Evolutionary conservation across 2,888 invertebrate genomes (phyloP).

Genomic region (Oscheius onirici): DNA sequence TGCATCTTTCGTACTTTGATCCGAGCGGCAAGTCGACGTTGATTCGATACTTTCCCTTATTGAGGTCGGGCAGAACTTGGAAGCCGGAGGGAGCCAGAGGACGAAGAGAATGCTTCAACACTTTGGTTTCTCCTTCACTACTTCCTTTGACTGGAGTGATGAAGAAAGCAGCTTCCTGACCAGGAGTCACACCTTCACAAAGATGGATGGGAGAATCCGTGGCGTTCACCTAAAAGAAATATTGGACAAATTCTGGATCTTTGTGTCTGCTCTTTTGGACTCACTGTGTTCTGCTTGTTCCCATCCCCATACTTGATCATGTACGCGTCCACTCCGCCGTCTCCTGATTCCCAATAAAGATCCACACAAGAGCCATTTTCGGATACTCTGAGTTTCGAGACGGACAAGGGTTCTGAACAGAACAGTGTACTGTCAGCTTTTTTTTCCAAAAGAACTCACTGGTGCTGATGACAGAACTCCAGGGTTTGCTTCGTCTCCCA

Average conservation of each 20-base stretch:
- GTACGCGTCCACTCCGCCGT: constrained; percentile 27
- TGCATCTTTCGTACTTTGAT: constrained; percentile 56
- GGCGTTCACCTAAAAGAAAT: constrained; percentile 40
- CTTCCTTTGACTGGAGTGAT: constrained; percentile 63
- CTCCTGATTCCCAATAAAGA: constrained; percentile 53
- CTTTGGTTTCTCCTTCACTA: constrained; percentile 55
- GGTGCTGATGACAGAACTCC: constrained; percentile 65
- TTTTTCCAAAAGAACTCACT: constrained; percentile 47
- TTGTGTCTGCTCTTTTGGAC: background rate
- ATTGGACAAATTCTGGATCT: background rate
- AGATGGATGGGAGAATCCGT: constrained; percentile 46
- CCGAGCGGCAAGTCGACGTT: constrained; percentile 48
- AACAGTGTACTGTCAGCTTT: background rate
- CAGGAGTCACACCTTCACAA: constrained; percentile 62
- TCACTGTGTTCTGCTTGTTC: constrained; percentile 14
- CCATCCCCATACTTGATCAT: constrained; percentile 20
- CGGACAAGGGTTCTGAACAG: constrained; percentile 43
- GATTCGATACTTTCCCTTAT: constrained; percentile 60
- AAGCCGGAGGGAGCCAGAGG: constrained; percentile 65
- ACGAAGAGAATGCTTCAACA: constrained; percentile 59
- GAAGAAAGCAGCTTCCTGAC: constrained; percentile 59
- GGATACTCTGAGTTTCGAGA: constrained; percentile 48
- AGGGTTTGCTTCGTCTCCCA: constrained; percentile 66
- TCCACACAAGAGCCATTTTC: constrained; percentile 63
- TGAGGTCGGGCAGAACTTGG: constrained; percentile 62